Evolutionary conservation across 1,140 invertebrate genomes (phyloP).

Genomic region (Ips nitidus): DNA sequence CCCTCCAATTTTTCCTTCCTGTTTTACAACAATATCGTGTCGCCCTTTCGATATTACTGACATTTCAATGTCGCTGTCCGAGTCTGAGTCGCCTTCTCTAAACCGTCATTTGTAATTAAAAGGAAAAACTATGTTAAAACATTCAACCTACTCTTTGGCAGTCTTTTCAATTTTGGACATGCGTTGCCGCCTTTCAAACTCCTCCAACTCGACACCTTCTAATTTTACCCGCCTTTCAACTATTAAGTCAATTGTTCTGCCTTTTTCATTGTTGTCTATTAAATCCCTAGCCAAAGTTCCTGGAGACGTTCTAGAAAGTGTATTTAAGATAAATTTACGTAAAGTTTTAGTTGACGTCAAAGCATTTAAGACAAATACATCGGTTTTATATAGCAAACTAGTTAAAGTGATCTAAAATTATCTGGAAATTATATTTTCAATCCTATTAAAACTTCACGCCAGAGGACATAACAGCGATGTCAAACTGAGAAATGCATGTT

Average conservation of each 20-base stretch:
- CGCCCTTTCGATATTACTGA: conserved; percentile 72
- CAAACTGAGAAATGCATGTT: too few relatives aligned
- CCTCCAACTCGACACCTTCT: conserved; percentile 90
- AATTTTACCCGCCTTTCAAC: conserved; percentile 76
- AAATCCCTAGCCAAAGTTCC: conserved; percentile 86
- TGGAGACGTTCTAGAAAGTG: conserved; percentile 64
- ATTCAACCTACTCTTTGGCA: conserved; percentile 54
- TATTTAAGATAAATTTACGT: conserved; percentile 13
- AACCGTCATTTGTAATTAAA: conserved; percentile 13
- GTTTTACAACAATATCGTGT: conserved; percentile 88
- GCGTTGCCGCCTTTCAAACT: conserved; percentile 73
- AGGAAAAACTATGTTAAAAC: conserved; percentile 46
- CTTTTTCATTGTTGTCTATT: conserved; percentile 76
- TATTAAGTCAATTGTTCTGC: conserved; percentile 73
- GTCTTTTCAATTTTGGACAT: conserved; percentile 57
- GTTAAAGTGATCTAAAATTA: too few relatives aligned
- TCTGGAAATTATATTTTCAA: too few relatives aligned
- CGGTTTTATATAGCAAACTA: too few relatives aligned
- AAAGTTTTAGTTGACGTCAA: background rate
- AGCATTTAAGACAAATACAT: too few relatives aligned
- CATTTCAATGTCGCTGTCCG: conserved; percentile 84
- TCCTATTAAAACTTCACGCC: too few relatives aligned
- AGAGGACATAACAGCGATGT: too few relatives aligned
- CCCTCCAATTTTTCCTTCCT: conserved; percentile 66
- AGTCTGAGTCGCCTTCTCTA: conserved; percentile 78